Evolutionary conservation across 1,140 invertebrate species (phyloP).

Genomic region (Sitophilus oryzae): DNA sequence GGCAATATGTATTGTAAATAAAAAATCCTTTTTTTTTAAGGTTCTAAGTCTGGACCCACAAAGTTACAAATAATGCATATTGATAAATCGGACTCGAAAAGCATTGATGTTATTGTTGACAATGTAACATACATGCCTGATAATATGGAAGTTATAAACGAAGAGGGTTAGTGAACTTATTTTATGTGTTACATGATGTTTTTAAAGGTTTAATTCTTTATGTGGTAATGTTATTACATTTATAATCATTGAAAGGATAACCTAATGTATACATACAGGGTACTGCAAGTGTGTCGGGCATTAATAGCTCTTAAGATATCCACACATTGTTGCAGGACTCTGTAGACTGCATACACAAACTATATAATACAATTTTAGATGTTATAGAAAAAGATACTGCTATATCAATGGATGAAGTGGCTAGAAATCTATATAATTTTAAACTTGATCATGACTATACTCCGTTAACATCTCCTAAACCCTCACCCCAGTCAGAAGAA

Average conservation of each 20-base stretch:
- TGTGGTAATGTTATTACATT: too few relatives aligned
- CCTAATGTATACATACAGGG: too few relatives aligned
- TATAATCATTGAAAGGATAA: too few relatives aligned
- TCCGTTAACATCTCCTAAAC: constrained; percentile 52
- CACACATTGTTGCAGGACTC: too few relatives aligned
- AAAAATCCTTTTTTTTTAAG: constrained; percentile 25
- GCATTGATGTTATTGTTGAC: constrained; percentile 40
- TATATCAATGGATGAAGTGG: constrained; percentile 47
- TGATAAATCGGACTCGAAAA: constrained; percentile 37
- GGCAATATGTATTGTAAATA: constrained; percentile 2
- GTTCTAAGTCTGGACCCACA: constrained; percentile 32
- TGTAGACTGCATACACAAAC: not conserved
- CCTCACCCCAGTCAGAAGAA: constrained; percentile 31
- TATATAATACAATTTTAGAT: constrained; percentile 6
- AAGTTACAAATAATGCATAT: constrained; percentile 40
- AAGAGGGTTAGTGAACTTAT: constrained; percentile 22
- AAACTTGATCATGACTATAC: constrained; percentile 65
- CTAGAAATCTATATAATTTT: constrained; percentile 50
- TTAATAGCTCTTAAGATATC: too few relatives aligned
- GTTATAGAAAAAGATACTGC: constrained; percentile 4
- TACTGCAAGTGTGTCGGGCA: too few relatives aligned
- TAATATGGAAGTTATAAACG: constrained; percentile 25
- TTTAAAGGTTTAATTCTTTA: too few relatives aligned
- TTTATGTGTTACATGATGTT: too few relatives aligned
- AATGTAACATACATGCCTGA: constrained; percentile 38